Conservation (phyloP, 2,888 invertebrate species). For the Callyntrura sp. region DNA sequence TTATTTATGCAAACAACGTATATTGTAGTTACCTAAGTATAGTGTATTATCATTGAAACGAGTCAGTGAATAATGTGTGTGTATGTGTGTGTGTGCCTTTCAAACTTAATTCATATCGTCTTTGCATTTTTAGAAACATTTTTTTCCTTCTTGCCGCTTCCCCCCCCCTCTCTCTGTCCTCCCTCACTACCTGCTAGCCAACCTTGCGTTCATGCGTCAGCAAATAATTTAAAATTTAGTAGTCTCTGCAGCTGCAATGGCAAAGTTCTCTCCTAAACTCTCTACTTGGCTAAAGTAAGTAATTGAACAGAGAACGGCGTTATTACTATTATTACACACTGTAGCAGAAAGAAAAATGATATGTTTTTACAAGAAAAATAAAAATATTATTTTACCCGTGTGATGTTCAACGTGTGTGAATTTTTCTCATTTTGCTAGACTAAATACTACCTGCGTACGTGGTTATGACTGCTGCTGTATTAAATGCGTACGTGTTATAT, state of each 20-base stretch:
- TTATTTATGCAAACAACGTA: not conserved
- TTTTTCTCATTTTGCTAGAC: slow-evolving; percentile 65
- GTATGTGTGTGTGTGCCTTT: slow-evolving; percentile 43
- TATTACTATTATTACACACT: not conserved
- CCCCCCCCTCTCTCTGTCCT: too few relatives aligned
- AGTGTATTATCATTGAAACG: not conserved
- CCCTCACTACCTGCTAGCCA: not conserved
- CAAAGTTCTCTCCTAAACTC: not conserved
- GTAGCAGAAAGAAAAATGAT: not conserved
- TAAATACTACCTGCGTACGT: slow-evolving; percentile 51
- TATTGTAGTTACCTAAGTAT: not conserved
- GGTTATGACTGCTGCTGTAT: not conserved
- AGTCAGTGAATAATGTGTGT: slow-evolving; percentile 5
- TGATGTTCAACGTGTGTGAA: slow-evolving; percentile 60
- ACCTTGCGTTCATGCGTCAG: slow-evolving; percentile 50
- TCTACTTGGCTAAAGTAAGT: slow-evolving; percentile 1
- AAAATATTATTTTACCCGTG: slow-evolving; percentile 29
- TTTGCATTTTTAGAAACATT: slow-evolving; percentile 1
- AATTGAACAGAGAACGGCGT: not conserved
- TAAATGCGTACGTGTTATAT: slow-evolving; percentile 4
- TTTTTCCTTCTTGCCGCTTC: not conserved
- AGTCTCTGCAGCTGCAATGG: not conserved
- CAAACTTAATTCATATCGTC: slow-evolving; percentile 38
- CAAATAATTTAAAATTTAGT: slow-evolving; percentile 40
- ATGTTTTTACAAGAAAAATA: not conserved